These are phyloP conservation scores for Coracias cyanogaster DNA, from an alignment of 2,797 vertebrate genomes.

Conservation along the genomic window DNA sequence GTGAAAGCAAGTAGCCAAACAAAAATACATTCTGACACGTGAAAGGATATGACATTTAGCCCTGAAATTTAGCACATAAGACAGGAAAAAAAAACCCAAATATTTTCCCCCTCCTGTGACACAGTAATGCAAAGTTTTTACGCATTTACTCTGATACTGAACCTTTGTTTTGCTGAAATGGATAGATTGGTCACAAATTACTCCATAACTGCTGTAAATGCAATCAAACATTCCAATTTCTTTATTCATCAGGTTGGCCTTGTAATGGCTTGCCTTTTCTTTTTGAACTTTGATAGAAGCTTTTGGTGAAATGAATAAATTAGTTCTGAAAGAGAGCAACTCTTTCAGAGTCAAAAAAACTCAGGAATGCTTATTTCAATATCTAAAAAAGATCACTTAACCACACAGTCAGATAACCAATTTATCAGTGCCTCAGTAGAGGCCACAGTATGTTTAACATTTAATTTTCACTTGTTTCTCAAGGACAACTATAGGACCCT, in stretches of 20 bases:
- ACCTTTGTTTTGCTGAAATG: not conserved
- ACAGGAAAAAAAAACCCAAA: not conserved
- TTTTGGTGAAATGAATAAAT: not conserved
- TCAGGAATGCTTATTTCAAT: not conserved
- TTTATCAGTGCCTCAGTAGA: not conserved
- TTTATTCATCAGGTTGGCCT: not conserved
- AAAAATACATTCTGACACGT: not conserved
- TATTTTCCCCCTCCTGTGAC: not conserved
- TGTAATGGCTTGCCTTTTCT: not conserved
- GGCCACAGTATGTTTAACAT: not conserved
- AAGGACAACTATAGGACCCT: not conserved
- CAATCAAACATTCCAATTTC: not conserved
- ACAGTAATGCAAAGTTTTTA: not conserved
- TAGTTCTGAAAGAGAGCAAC: not conserved
- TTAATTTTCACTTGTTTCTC: not conserved
- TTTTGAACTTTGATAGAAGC: not conserved
- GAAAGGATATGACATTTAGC: not conserved
- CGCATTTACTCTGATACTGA: not conserved
- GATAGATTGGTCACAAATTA: not conserved
- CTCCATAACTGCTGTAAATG: not conserved
- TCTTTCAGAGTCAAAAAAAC: not conserved
- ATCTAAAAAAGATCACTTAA: not conserved
- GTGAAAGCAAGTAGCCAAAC: not conserved
- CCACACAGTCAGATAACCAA: not conserved
- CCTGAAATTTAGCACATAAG: not conserved